Evolutionary conservation across 2,113 vertebrate genomes (phyloP).

Genomic region (Scytalopus superciliaris): DNA sequence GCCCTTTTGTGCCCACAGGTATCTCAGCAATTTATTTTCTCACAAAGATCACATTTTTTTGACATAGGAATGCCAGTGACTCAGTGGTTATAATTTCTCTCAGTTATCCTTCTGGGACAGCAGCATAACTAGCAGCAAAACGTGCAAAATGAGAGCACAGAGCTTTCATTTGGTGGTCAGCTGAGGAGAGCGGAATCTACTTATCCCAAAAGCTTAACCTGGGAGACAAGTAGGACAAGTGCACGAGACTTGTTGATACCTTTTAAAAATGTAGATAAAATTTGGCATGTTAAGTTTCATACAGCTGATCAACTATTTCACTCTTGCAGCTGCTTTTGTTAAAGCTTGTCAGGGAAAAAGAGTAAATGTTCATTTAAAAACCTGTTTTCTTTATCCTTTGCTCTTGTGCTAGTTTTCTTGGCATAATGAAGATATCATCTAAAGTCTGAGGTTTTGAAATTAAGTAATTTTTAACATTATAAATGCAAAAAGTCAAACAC

Average conservation of each 20-base stretch:
- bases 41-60: not conserved
- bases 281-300: not conserved
- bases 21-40: not conserved
- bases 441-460: slow-evolving; percentile 49
- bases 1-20: not conserved
- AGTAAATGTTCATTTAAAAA: not conserved
- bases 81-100: not conserved
- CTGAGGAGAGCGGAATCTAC: not conserved
- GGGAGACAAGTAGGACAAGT: not conserved
- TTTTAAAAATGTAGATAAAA: not conserved
- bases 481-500: not conserved
- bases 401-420: not conserved
- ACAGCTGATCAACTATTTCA: not conserved
- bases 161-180: not conserved
- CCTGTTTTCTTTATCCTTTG: not conserved
- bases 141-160: not conserved
- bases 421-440: slow-evolving; percentile 14
- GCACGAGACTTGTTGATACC: not conserved
- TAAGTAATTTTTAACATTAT: not conserved
- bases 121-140: not conserved
- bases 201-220: not conserved
- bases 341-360: not conserved
- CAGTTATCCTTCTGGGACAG: not conserved
- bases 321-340: not conserved
- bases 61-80: not conserved